phyloP scores from a whole-genome alignment of 2,113 vertebrate genomes.

The Nibea albiflora region DNA sequence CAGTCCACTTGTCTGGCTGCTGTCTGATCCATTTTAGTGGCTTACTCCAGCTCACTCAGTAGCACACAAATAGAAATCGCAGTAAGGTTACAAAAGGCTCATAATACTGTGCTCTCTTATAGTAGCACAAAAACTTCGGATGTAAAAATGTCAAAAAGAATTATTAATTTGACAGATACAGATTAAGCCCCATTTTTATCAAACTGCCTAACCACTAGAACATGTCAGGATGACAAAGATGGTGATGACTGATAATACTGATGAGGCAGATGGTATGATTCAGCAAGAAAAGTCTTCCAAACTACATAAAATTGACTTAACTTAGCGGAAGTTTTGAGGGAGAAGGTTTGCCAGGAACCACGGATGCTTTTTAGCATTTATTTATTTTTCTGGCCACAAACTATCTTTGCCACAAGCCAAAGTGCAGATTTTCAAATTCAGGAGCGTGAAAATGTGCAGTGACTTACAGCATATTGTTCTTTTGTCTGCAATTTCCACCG shows the following conservation, averaged over 20 bases:
- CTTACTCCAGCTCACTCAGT: not conserved
- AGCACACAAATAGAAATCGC: not conserved
- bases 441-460: constrained; percentile 34
- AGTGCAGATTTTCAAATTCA: constrained; percentile 36
- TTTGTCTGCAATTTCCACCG: constrained; percentile 52
- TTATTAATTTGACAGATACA: not conserved
- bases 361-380: not conserved
- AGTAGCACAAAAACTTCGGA: not conserved
- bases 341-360: not conserved
- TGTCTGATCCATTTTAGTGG: not conserved
- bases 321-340: constrained; percentile 12
- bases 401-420: constrained; percentile 17
- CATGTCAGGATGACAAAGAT: not conserved
- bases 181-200: not conserved
- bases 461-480: constrained; percentile 56
- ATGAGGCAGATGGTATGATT: not conserved
- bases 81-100: not conserved
- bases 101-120: not conserved
- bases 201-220: not conserved
- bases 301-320: not conserved
- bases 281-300: not conserved
- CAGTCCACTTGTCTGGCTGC: not conserved
- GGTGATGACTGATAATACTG: not conserved
- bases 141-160: not conserved
- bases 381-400: constrained; percentile 1